Percentiles rank a stretch among this genome's conserved stretches.
Evolutionary conservation across 2,797 vertebrate species (phyloP).

Genomic region (Pempheris klunzingeri): DNA sequence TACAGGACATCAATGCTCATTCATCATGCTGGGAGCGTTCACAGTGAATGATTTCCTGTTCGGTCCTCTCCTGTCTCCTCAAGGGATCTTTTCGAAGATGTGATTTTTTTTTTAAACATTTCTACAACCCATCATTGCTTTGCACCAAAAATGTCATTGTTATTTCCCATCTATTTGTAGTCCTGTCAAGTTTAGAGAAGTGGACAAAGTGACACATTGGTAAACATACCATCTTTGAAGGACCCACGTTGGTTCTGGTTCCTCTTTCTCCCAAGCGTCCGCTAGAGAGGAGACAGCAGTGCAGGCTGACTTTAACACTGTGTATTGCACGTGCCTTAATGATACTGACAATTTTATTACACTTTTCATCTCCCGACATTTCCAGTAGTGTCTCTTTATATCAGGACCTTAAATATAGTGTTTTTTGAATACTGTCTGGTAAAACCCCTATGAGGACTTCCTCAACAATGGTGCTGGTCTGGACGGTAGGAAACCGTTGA

Average conservation of each 20-base stretch:
- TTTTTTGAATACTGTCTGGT: conserved; percentile 9
- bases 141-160: background rate
- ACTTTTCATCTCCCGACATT: too few relatives aligned
- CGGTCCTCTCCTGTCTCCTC: conserved; percentile 5
- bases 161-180: conserved; percentile 50
- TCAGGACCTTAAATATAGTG: background rate
- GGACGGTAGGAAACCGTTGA: conserved; percentile 36
- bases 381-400: background rate
- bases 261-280: conserved; percentile 88
- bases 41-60: conserved; percentile 45
- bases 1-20: background rate
- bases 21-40: conserved; percentile 33
- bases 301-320: conserved; percentile 36
- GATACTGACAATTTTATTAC: background rate
- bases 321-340: conserved; percentile 23
- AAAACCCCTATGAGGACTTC: conserved; percentile 23
- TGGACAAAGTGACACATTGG: conserved; percentile 54
- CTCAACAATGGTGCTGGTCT: conserved; percentile 13
- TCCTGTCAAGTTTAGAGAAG: conserved; percentile 38
- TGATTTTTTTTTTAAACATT: too few relatives aligned
- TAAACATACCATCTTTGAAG: conserved; percentile 95
- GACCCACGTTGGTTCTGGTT: conserved; percentile 89
- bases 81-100: conserved; percentile 10
- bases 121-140: background rate
- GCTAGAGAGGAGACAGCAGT: conserved; percentile 80